A percentile compares a stretch with the other conserved stretches of the same genome.
These are phyloP conservation scores for Calliopsis andreniformis DNA, from an alignment of 1,140 invertebrate genomes.

Conservation along the genomic window DNA sequence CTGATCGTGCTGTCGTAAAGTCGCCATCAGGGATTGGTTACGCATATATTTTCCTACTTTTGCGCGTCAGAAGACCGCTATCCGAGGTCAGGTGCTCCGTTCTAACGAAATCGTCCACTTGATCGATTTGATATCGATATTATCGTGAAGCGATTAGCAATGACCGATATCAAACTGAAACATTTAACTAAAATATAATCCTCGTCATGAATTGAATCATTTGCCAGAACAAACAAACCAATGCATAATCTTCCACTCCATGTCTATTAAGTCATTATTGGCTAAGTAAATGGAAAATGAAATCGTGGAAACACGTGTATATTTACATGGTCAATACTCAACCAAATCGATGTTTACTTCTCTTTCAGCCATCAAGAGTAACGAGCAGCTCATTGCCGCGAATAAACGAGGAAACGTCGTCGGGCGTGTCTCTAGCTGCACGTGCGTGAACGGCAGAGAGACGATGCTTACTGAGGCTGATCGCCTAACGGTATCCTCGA, in stretches of 20 bases:
- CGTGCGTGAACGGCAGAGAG: slow-evolving; percentile 40
- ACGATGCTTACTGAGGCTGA: slow-evolving; percentile 31
- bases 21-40: slow-evolving; percentile 3
- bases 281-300: not conserved
- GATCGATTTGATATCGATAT: not conserved
- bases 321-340: not conserved
- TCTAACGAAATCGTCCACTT: not conserved
- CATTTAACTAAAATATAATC: not conserved
- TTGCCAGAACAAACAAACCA: not conserved
- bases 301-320: not conserved
- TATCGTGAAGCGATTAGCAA: not conserved
- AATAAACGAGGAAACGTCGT: not conserved
- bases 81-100: not conserved
- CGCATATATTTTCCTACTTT: slow-evolving; percentile 18
- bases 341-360: slow-evolving; percentile 35
- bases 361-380: slow-evolving; percentile 38
- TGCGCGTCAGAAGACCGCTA: not conserved
- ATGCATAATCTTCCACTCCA: not conserved
- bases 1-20: slow-evolving; percentile 5
- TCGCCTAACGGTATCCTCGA: slow-evolving; percentile 43
- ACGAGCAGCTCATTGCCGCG: not conserved
- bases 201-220: not conserved
- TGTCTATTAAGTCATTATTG: too few relatives aligned
- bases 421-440: slow-evolving; percentile 34
- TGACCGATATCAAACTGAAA: not conserved